Evolutionary conservation across 2,888 invertebrate genomes (phyloP).

Genomic region (Mylabris sibirica): DNA sequence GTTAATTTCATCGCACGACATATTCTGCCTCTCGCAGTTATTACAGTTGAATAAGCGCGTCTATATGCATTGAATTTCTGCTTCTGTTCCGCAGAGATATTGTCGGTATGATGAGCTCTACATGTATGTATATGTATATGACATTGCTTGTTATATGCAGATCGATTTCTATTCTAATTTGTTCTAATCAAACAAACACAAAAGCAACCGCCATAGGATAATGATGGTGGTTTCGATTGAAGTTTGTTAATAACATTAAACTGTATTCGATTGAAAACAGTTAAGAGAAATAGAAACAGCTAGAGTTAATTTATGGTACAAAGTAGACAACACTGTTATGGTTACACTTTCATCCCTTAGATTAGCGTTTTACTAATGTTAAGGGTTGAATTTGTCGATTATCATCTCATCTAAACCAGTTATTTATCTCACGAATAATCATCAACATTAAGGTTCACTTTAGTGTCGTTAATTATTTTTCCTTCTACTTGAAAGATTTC

Average conservation of each 20-base stretch:
- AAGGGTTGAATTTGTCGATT: neutral
- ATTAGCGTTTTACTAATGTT: neutral
- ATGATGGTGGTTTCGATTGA: neutral
- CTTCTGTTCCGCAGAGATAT: neutral
- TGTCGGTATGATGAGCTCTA: neutral
- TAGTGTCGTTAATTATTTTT: no score
- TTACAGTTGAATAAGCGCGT: neutral
- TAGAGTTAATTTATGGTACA: neutral
- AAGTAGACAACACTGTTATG: neutral
- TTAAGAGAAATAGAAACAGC: neutral
- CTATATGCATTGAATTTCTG: neutral
- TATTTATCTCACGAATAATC: no score
- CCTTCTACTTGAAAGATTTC: neutral
- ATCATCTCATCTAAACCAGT: no score
- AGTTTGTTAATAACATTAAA: neutral
- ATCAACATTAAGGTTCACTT: no score
- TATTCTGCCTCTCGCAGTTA: neutral
- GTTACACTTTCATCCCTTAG: neutral
- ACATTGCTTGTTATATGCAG: neutral
- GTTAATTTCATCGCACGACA: neutral
- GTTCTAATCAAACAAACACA: neutral
- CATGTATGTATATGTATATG: no score
- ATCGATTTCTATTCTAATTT: slow-evolving; percentile 1
- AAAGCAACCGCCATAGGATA: neutral
- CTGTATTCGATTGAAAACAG: neutral